Conservation (phyloP, 1,140 invertebrate genomes). For the Spodoptera litura region DNA sequence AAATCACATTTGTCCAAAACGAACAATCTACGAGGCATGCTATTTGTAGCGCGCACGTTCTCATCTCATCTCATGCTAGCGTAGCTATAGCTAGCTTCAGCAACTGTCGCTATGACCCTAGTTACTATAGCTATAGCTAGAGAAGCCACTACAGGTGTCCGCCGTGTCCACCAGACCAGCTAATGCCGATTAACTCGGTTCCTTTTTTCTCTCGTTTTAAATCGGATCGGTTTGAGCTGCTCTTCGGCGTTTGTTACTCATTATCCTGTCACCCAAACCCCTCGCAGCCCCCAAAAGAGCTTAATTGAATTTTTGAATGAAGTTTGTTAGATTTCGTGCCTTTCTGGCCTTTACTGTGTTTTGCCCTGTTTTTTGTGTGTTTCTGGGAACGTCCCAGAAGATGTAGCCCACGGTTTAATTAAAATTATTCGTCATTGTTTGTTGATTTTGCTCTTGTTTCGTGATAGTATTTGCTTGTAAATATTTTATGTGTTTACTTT, state of each 20-base stretch:
- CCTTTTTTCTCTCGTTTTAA: conserved; percentile 48
- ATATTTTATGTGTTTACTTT: no score
- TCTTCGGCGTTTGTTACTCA: conserved; percentile 41
- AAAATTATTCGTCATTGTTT: not conserved
- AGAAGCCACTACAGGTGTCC: conserved; percentile 17
- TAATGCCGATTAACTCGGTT: conserved; percentile 55
- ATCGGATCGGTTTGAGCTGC: conserved; percentile 45
- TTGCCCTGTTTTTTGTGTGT: not conserved
- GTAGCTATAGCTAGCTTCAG: no score
- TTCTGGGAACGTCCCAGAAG: not conserved
- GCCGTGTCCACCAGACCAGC: conserved; percentile 53
- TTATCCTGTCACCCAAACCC: conserved; percentile 19
- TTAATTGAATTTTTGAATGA: conserved; percentile 50
- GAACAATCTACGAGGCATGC: not conserved
- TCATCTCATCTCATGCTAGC: not conserved
- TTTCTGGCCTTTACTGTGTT: conserved; percentile 16
- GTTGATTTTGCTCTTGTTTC: not conserved
- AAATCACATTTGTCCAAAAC: no score
- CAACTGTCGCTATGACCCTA: not conserved
- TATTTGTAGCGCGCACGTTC: not conserved
- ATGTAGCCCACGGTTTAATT: not conserved
- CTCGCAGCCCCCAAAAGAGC: conserved; percentile 4
- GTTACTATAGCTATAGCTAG: no score
- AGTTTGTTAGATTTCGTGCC: conserved; percentile 31
- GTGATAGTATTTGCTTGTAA: no score